phyloP scores from a whole-genome alignment of 2,888 invertebrate genomes.

The Chloromyia formosa region DNA sequence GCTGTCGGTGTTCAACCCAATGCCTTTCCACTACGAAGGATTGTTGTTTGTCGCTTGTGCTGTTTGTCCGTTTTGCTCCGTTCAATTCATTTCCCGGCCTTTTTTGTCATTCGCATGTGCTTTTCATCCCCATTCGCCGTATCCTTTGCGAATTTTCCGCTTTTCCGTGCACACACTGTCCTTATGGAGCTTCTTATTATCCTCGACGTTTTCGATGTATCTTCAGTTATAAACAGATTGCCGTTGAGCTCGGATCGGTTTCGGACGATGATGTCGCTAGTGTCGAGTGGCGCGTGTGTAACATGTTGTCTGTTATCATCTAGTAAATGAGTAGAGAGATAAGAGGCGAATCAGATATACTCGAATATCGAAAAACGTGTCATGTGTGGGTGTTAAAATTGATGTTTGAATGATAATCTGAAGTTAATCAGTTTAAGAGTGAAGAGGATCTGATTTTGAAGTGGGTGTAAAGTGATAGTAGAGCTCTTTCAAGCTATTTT shows the following conservation, averaged over 20 bases:
- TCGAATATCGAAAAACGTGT: too few species aligned
- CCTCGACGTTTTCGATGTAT: slow-evolving; percentile 51
- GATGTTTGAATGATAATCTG: too few species aligned
- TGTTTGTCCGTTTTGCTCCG: slow-evolving; percentile 14
- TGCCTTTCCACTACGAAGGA: too few species aligned
- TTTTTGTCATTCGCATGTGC: slow-evolving; percentile 14
- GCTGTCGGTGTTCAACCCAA: too few species aligned
- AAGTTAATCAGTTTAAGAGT: too few species aligned
- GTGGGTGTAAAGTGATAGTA: too few species aligned
- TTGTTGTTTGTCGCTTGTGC: slow-evolving; percentile 20
- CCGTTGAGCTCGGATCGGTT: slow-evolving; percentile 54
- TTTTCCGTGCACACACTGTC: slow-evolving; percentile 9
- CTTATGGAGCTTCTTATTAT: slow-evolving; percentile 49
- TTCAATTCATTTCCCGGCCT: slow-evolving; percentile 30
- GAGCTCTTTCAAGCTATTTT: too few species aligned
- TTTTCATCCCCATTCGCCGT: background rate
- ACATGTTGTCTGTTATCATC: too few species aligned
- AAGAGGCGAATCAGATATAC: too few species aligned
- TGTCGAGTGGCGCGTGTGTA: slow-evolving; percentile 1
- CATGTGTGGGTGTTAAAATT: too few species aligned
- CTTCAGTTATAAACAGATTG: slow-evolving; percentile 59
- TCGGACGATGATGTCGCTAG: slow-evolving; percentile 6
- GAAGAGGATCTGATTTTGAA: too few species aligned
- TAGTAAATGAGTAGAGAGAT: too few species aligned
- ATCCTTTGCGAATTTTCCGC: slow-evolving; percentile 15